A percentile compares a stretch with the other conserved stretches of the same genome.
phyloP scores from a whole-genome alignment of 92 coral and sea anemone genomes.

The Pocillopora grandis region DNA sequence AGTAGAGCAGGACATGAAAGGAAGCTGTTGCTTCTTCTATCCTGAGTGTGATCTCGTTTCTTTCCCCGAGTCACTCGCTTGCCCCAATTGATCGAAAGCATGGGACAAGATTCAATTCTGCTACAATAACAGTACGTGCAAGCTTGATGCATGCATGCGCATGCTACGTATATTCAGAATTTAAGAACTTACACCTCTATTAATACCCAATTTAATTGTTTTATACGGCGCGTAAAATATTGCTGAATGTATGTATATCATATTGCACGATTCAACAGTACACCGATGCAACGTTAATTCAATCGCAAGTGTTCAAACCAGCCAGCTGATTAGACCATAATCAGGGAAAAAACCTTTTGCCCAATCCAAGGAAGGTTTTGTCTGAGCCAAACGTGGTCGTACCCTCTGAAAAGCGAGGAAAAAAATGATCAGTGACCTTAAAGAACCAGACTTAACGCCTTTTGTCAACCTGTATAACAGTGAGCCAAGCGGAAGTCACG shows the following conservation, averaged over 20 bases:
- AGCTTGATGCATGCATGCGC: too few species aligned
- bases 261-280: background rate
- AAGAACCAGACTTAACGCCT: background rate
- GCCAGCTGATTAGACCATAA: constrained; percentile 6
- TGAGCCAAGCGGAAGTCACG: too few species aligned
- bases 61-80: too few species aligned
- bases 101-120: too few species aligned
- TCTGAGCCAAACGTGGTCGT: constrained; percentile 87
- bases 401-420: constrained; percentile 73
- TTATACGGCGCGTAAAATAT: background rate
- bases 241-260: background rate
- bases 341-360: constrained; percentile 58
- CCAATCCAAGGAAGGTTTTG: constrained; percentile 89
- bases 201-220: background rate
- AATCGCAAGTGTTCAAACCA: background rate
- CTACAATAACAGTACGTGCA: too few species aligned
- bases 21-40: too few species aligned
- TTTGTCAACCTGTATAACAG: background rate
- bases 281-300: background rate
- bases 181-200: background rate
- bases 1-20: too few species aligned
- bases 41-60: too few species aligned
- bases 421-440: background rate
- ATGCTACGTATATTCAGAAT: too few species aligned
- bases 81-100: too few species aligned